These are phyloP conservation scores for Caradrina clavipalpis DNA, from an alignment of 2,888 invertebrate genomes.

Conservation along the genomic window DNA sequence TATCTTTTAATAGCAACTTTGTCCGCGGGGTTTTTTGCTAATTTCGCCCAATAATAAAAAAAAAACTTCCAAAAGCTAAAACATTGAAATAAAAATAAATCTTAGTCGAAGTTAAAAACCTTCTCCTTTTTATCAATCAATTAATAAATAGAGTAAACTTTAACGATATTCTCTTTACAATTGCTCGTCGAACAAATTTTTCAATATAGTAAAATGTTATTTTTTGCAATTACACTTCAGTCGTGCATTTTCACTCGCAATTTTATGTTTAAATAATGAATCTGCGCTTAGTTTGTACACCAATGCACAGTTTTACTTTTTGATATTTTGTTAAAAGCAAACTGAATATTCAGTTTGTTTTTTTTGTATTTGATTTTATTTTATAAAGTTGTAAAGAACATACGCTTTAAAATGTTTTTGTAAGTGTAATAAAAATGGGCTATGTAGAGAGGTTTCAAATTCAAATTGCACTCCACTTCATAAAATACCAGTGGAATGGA, in stretches of 20 bases:
- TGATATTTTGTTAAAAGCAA: conserved; percentile 33
- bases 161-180: conserved; percentile 4
- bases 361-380: background rate
- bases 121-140: too few species aligned
- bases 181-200: conserved; percentile 7
- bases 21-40: too few species aligned
- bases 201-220: conserved; percentile 23
- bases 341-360: too few species aligned
- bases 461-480: too few species aligned
- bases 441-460: too few species aligned
- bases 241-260: conserved; percentile 18
- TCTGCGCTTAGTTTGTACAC: too few species aligned
- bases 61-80: too few species aligned
- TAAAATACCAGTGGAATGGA: too few species aligned
- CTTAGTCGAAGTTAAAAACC: too few species aligned
- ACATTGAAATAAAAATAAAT: too few species aligned
- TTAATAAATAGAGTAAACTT: background rate
- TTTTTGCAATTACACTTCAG: conserved; percentile 18
- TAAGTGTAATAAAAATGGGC: background rate
- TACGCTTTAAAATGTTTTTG: background rate
- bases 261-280: conserved; percentile 28
- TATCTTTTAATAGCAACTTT: too few species aligned
- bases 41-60: too few species aligned
- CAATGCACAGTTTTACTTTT: conserved; percentile 14
- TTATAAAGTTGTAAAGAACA: background rate